Percentiles rank a stretch among this genome's conserved stretches.
Evolutionary conservation across 1,140 invertebrate species (phyloP).

Genomic region (Ceratoteleas bidentatus): DNA sequence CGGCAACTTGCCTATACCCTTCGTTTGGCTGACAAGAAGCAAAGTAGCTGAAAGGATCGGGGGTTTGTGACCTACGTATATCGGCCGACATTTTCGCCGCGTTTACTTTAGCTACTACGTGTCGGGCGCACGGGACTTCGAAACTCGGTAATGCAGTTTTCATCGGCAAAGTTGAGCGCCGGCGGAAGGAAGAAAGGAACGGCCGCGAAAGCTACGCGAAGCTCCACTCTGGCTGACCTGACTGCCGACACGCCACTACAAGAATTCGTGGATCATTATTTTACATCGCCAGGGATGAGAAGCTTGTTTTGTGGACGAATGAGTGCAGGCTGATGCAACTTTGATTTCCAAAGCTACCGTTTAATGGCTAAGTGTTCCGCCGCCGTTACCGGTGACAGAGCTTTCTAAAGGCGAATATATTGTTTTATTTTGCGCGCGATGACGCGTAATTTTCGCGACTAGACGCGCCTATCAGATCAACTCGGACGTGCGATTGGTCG

Average conservation of each 20-base stretch:
- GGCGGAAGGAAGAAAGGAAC: conserved; percentile 58
- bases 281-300: conserved; percentile 55
- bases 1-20: conserved; percentile 37
- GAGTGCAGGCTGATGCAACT: conserved; percentile 33
- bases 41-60: conserved; percentile 53
- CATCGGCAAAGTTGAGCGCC: conserved; percentile 75
- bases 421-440: no score
- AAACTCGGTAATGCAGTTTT: conserved; percentile 78
- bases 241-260: conserved; percentile 29
- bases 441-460: no score
- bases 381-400: neutral
- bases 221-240: conserved; percentile 40
- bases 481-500: no score
- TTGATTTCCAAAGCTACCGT: conserved; percentile 43
- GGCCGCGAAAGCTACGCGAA: conserved; percentile 19
- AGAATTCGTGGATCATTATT: conserved; percentile 47
- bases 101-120: conserved; percentile 58
- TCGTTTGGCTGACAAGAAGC: conserved; percentile 51
- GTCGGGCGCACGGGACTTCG: conserved; percentile 41
- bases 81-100: conserved; percentile 65
- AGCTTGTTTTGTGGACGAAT: conserved; percentile 49
- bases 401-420: no score
- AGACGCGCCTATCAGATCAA: no score
- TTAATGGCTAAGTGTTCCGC: conserved; percentile 1
- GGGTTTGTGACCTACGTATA: conserved; percentile 63